These are phyloP conservation scores for Rhinolophus sinicus DNA, from an alignment of 2,113 vertebrate species.

Conservation along the genomic window DNA sequence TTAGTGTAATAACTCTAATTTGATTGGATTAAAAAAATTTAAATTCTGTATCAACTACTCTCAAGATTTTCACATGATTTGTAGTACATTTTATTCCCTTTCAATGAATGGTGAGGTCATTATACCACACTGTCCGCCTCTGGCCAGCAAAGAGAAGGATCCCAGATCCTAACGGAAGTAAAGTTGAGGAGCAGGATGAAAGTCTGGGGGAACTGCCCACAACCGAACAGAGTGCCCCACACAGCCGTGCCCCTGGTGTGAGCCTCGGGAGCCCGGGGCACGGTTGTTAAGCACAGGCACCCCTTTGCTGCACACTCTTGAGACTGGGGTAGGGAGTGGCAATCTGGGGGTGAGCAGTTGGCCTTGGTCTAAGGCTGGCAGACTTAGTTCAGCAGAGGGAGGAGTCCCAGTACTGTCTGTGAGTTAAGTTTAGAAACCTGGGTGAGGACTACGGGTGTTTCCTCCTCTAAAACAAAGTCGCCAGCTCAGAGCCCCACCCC, in stretches of 20 bases:
- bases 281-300: neutral
- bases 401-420: neutral
- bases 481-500: neutral
- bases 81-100: neutral
- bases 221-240: neutral
- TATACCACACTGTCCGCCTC: neutral
- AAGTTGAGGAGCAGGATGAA: neutral
- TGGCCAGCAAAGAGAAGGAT: neutral
- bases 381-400: neutral
- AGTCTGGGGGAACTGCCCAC: too few relatives aligned
- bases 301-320: neutral
- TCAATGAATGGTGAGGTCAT: neutral
- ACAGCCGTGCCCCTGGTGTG: neutral
- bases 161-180: neutral
- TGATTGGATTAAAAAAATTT: neutral
- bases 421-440: neutral
- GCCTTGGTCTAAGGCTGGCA: neutral
- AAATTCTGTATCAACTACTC: neutral
- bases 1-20: neutral
- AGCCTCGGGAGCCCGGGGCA: neutral
- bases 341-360: neutral
- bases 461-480: neutral
- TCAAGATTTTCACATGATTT: neutral
- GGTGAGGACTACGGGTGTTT: neutral
- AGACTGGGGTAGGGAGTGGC: neutral